Evolutionary conservation across 2,888 invertebrate species (phyloP).

Genomic region (Troides oblongomaculatus): DNA sequence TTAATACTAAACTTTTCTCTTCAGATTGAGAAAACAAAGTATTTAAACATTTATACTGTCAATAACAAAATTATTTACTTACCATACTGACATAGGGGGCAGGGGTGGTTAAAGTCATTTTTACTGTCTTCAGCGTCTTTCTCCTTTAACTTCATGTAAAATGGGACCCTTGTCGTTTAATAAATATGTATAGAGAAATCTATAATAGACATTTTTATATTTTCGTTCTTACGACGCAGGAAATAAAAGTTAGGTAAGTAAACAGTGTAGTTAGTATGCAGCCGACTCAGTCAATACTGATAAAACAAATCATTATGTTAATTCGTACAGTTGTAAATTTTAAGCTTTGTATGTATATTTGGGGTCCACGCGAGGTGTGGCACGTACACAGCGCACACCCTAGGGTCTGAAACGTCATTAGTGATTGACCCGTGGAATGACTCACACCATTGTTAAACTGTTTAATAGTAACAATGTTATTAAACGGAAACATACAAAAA

Average conservation of each 20-base stretch:
- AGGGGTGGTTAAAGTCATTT: too few relatives aligned
- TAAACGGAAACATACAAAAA: not conserved
- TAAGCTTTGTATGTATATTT: slow-evolving; percentile 56
- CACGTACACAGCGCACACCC: slow-evolving; percentile 51
- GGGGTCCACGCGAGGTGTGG: slow-evolving; percentile 47
- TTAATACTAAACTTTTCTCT: too few relatives aligned
- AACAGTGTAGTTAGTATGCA: slow-evolving; percentile 11
- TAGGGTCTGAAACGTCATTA: slow-evolving; percentile 38
- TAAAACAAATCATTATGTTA: slow-evolving; percentile 58
- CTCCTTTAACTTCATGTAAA: too few relatives aligned
- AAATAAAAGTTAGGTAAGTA: not conserved
- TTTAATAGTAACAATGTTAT: slow-evolving; percentile 1
- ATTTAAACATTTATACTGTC: too few relatives aligned
- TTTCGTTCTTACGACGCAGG: slow-evolving; percentile 1
- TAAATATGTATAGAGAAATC: too few relatives aligned
- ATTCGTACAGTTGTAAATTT: slow-evolving; percentile 44
- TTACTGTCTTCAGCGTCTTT: too few relatives aligned
- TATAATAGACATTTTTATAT: not conserved
- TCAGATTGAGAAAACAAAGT: too few relatives aligned
- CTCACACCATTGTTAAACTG: slow-evolving; percentile 21
- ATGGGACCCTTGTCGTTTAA: too few relatives aligned
- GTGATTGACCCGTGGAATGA: slow-evolving; percentile 42
- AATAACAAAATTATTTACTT: too few relatives aligned
- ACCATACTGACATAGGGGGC: too few relatives aligned
- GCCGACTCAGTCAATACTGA: slow-evolving; percentile 48